Conservation (phyloP, 1,140 invertebrate genomes). For the Drosophila truncata region DNA sequence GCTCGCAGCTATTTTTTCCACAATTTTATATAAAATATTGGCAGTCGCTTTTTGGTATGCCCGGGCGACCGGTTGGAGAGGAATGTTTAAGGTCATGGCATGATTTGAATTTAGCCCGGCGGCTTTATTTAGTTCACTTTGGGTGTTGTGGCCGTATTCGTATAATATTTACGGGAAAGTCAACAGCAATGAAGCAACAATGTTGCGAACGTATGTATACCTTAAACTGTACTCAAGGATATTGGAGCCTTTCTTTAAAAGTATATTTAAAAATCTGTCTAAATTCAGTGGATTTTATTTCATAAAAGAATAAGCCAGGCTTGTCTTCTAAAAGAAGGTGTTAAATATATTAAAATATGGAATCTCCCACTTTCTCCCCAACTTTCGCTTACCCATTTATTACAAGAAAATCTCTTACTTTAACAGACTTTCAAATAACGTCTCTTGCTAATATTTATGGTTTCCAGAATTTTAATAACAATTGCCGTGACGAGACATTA, state of each 20-base stretch:
- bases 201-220: background rate
- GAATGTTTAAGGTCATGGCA: conserved; percentile 18
- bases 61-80: conserved; percentile 2
- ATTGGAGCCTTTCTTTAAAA: background rate
- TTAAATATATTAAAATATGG: too few species aligned
- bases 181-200: background rate
- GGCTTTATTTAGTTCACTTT: conserved; percentile 13
- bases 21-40: conserved; percentile 69
- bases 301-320: background rate
- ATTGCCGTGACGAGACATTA: conserved; percentile 10
- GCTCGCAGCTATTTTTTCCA: conserved; percentile 64
- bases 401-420: background rate
- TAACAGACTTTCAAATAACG: background rate
- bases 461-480: background rate
- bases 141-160: conserved; percentile 2
- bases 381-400: background rate
- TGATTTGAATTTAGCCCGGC: conserved; percentile 12
- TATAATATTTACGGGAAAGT: conserved; percentile 9
- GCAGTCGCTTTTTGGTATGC: conserved; percentile 42
- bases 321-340: background rate
- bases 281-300: background rate
- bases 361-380: too few species aligned
- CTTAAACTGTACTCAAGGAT: background rate
- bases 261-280: background rate
- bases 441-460: conserved; percentile 4